phyloP scores from a whole-genome alignment of 2,113 vertebrate genomes.

The Setophaga petechia region DNA sequence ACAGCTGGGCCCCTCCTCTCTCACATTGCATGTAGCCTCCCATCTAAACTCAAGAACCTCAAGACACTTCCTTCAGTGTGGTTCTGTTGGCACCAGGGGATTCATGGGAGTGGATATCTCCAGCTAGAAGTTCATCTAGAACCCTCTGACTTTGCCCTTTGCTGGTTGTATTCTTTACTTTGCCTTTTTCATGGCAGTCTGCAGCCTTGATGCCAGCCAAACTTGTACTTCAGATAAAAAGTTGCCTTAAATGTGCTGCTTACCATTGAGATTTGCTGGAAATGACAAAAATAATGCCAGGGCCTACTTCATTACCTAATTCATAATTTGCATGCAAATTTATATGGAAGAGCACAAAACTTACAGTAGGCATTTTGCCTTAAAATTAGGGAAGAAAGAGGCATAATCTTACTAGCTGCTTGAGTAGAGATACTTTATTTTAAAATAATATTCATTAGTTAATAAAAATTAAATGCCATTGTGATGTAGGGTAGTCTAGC shows the following conservation, averaged over 20 bases:
- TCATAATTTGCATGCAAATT: background rate
- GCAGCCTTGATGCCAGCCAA: background rate
- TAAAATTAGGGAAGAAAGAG: background rate
- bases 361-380: background rate
- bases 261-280: background rate
- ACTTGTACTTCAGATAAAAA: background rate
- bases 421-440: background rate
- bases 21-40: fast-evolving
- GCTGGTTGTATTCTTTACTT: background rate
- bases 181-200: background rate
- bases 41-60: background rate
- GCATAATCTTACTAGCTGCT: background rate
- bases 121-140: background rate
- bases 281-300: background rate
- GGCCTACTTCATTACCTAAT: background rate
- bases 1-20: fast-evolving
- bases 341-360: background rate
- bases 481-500: background rate
- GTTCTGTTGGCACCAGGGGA: background rate
- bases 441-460: background rate
- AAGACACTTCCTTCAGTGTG: background rate
- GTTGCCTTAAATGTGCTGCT: background rate
- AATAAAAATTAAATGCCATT: background rate
- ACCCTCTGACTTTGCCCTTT: background rate
- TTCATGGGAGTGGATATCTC: background rate